Evolutionary conservation across 2,888 invertebrate genomes (phyloP), one percentile per base, ranked within the genome.

Genomic region (Thelaira solivaga): DNA sequence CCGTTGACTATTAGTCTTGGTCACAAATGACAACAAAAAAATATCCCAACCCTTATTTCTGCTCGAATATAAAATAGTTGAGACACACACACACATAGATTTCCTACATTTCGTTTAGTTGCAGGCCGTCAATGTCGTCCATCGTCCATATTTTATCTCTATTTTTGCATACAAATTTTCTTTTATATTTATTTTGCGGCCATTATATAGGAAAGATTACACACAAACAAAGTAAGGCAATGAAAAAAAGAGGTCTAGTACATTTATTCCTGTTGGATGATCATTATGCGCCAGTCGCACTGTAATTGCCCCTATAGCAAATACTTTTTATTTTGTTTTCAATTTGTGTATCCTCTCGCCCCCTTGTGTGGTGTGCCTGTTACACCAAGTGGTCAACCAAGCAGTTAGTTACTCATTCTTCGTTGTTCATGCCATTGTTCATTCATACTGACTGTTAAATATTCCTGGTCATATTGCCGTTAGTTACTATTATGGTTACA

Each of bases 1-100:
- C 82, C 83, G 81, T 74, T 71, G 82, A 81, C 83, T 82, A 82
- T 82, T 83, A 80, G 80, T 80, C 74, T 74, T 59, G 45, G 67
- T 74, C 71, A 62, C 62, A 61, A 69, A 64, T 61, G 75, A 69
- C 68, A 68, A 43, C n/a, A n/a, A n/a, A n/a, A n/a, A n/a, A n/a
- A 62, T 57, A 24, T 43, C 53, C 72, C 73, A 61, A 69, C 69
- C 73, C 78, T 64, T 69, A 74, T n/a, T n/a, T n/a, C n/a, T n/a
- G n/a, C n/a, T n/a, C n/a, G n/a, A n/a, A n/a, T n/a, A n/a, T n/a
- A n/a, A n/a, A n/a, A n/a, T 69, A 59, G 26, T 53, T 45, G 45
- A n/a, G n/a, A 39, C 13, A 43, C 16, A 4, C 24, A 34, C 31
- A 11, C 39, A 18, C n/a, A 62, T 11, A 18, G n/a, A 62, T 24